Percentiles rank a stretch among this genome's conserved stretches.
Conservation (phyloP, 2,797 vertebrate genomes). For the Corythornis leucogaster region DNA sequence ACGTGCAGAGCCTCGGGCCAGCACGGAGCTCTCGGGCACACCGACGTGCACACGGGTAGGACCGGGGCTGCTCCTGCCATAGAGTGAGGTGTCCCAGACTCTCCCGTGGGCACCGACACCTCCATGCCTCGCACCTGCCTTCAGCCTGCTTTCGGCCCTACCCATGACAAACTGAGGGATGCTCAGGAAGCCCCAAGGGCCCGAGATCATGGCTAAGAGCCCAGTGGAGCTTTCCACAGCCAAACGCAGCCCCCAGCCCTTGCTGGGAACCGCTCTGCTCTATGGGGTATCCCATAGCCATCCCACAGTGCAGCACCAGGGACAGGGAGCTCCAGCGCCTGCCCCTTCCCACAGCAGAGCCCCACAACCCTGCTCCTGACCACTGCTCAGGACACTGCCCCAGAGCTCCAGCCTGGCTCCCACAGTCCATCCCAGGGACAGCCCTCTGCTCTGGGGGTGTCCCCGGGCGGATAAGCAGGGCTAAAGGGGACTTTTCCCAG, state of each 20-base stretch:
- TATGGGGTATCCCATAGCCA: background rate
- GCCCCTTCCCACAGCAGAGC: background rate
- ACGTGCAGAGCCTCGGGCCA: rapidly evolving
- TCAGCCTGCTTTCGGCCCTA: rapidly evolving
- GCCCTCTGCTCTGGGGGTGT: background rate
- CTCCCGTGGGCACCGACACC: rapidly evolving
- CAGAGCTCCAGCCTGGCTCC: background rate
- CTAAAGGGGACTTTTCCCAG: background rate
- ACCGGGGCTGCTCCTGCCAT: rapidly evolving
- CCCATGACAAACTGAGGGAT: background rate
- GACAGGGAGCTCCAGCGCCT: background rate
- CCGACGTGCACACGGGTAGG: rapidly evolving
- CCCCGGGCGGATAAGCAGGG: background rate
- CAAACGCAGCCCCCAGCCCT: background rate
- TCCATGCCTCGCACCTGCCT: rapidly evolving
- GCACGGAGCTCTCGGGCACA: rapidly evolving
- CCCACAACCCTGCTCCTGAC: rapidly evolving
- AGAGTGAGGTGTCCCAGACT: background rate
- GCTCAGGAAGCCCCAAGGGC: background rate
- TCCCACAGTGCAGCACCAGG: background rate
- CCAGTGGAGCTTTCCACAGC: rapidly evolving
- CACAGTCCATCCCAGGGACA: rapidly evolving
- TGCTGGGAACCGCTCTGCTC: background rate
- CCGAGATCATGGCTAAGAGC: background rate
- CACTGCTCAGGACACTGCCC: rapidly evolving